phyloP scores from a whole-genome alignment of 2,113 vertebrate species.

The Phalacrocorax aristotelis region DNA sequence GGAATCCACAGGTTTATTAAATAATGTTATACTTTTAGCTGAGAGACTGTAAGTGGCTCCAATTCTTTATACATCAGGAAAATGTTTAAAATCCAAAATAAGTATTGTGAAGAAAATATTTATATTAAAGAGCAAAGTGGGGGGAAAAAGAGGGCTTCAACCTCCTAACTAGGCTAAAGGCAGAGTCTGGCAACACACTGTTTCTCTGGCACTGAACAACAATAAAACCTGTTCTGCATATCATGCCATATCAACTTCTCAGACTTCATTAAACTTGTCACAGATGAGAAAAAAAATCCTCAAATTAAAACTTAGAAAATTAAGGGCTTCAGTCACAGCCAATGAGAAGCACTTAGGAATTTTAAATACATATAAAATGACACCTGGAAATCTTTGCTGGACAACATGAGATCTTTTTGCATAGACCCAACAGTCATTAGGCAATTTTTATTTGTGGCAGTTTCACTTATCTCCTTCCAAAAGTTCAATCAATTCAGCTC shows the following conservation, averaged over 20 bases:
- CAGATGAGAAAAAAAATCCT: not conserved
- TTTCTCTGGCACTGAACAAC: not conserved
- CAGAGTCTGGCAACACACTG: not conserved
- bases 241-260: not conserved
- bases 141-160: not conserved
- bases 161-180: not conserved
- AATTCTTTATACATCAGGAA: not conserved
- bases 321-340: not conserved
- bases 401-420: not conserved
- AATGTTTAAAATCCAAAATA: not conserved
- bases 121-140: not conserved
- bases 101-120: not conserved
- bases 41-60: not conserved
- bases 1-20: not conserved
- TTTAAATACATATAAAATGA: not conserved
- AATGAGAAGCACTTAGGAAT: not conserved
- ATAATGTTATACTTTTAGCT: not conserved
- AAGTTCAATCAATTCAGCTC: not conserved
- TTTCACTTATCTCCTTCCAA: not conserved
- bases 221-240: not conserved
- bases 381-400: not conserved
- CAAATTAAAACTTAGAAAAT: not conserved
- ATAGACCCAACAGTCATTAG: not conserved
- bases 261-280: not conserved
- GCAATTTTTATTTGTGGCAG: not conserved